These are phyloP conservation scores for Psilopogon haemacephalus DNA, from an alignment of 2,113 vertebrate species.

Conservation along the genomic window DNA sequence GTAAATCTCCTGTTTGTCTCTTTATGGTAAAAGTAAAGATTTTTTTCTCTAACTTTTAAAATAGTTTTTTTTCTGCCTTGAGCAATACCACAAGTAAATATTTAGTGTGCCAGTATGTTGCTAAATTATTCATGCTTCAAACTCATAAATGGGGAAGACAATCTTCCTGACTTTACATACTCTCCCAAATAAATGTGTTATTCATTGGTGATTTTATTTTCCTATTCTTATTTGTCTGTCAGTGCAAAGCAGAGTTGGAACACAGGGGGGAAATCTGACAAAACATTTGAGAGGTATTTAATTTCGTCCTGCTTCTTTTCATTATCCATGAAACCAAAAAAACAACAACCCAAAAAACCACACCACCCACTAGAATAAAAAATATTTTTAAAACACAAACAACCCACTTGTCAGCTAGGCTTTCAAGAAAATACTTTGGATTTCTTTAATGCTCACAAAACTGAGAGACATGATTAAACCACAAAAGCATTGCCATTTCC, in stretches of 20 bases:
- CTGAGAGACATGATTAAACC: neutral
- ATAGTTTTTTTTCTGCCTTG: conserved; percentile 31
- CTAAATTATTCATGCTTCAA: conserved; percentile 73
- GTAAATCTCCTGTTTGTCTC: conserved; percentile 12
- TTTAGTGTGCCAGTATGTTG: conserved; percentile 52
- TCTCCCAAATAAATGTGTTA: conserved; percentile 36
- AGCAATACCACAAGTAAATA: conserved; percentile 66
- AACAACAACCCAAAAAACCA: neutral
- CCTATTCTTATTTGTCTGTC: conserved; percentile 31
- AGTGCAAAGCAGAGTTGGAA: conserved; percentile 2
- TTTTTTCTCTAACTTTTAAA: conserved; percentile 24
- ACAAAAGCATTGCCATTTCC: neutral
- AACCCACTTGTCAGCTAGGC: neutral
- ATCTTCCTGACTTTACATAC: conserved; percentile 52
- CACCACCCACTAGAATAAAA: neutral
- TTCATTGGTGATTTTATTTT: conserved; percentile 48
- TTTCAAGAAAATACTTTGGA: neutral
- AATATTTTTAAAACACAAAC: too few species aligned
- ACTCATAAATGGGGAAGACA: conserved; percentile 59
- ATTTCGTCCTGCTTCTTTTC: conserved; percentile 4
- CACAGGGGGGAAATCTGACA: neutral
- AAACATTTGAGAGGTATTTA: conserved; percentile 28
- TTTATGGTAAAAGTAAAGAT: conserved; percentile 41
- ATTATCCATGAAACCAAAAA: neutral
- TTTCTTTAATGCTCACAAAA: neutral